Conservation (phyloP, 1,140 invertebrate genomes). For the Bombus sylvicola region DNA sequence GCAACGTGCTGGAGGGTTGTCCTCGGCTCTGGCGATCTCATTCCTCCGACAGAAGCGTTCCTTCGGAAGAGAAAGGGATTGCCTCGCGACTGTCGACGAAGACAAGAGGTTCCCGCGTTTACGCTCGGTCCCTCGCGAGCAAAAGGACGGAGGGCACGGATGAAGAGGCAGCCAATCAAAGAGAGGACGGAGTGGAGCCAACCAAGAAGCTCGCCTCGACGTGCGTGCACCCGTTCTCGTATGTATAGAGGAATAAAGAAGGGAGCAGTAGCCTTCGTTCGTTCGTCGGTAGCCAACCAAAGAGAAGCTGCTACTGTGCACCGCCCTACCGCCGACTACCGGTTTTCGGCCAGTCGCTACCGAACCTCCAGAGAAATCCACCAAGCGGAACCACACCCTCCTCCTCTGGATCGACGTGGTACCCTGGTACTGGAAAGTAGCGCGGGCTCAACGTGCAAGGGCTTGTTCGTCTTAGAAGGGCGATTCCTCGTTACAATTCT, state of each 20-base stretch:
- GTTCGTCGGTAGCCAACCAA: slow-evolving; percentile 80
- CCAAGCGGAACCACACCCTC: slow-evolving; percentile 64
- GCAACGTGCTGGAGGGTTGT: not conserved
- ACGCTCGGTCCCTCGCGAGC: slow-evolving; percentile 32
- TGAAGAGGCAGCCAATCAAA: slow-evolving; percentile 66
- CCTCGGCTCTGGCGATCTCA: too few relatives aligned
- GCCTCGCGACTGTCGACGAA: not conserved
- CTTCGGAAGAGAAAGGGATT: not conserved
- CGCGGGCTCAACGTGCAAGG: not conserved
- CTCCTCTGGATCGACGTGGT: slow-evolving; percentile 34
- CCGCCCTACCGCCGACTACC: slow-evolving; percentile 82
- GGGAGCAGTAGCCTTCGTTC: slow-evolving; percentile 74
- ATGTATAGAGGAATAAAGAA: slow-evolving; percentile 74
- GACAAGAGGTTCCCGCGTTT: slow-evolving; percentile 19
- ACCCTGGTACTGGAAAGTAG: slow-evolving; percentile 7
- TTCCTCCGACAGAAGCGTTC: not conserved
- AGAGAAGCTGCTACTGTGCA: slow-evolving; percentile 80
- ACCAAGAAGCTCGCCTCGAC: slow-evolving; percentile 72
- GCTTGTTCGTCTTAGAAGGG: slow-evolving; percentile 35
- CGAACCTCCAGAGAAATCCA: slow-evolving; percentile 58
- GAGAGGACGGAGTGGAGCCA: slow-evolving; percentile 69
- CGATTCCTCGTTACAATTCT: slow-evolving; percentile 19
- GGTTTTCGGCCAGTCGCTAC: slow-evolving; percentile 80
- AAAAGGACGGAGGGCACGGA: slow-evolving; percentile 61
- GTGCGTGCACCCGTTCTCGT: slow-evolving; percentile 77